Evolutionary conservation across 2,888 invertebrate species (phyloP).

Genomic region (Chouioia cunea): DNA sequence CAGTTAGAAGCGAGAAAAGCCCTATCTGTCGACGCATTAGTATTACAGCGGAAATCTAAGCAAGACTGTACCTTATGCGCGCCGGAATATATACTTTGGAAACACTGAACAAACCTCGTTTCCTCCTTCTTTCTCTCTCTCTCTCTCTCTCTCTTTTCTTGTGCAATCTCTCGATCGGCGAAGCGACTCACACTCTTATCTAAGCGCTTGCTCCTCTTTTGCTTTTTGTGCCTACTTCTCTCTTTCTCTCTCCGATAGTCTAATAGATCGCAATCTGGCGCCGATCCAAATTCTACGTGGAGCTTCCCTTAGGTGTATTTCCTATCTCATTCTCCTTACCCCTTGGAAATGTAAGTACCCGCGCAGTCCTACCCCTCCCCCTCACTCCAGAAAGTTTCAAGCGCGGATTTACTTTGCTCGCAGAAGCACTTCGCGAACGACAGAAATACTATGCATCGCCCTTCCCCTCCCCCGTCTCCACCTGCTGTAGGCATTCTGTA

Average conservation of each 20-base stretch:
- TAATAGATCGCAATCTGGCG: slow-evolving; percentile 47
- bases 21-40: no score
- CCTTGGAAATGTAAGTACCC: no score
- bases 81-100: not conserved
- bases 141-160: not conserved
- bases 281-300: slow-evolving; percentile 37
- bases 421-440: not conserved
- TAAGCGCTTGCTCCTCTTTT: not conserved
- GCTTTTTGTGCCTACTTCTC: not conserved
- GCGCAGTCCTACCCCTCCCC: no score
- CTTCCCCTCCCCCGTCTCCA: no score
- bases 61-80: not conserved
- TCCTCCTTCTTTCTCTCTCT: no score
- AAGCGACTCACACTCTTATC: not conserved
- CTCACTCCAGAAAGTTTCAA: no score
- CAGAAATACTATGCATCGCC: no score
- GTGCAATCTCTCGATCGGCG: no score
- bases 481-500: no score
- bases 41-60: no score
- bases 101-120: no score
- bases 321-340: not conserved
- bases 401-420: slow-evolving; percentile 26
- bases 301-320: slow-evolving; percentile 14
- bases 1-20: no score
- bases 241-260: slow-evolving; percentile 22